Base-by-base conservation (phyloP, 1,140 invertebrate genomes). In the Aphaenogaster floridana region DNA sequence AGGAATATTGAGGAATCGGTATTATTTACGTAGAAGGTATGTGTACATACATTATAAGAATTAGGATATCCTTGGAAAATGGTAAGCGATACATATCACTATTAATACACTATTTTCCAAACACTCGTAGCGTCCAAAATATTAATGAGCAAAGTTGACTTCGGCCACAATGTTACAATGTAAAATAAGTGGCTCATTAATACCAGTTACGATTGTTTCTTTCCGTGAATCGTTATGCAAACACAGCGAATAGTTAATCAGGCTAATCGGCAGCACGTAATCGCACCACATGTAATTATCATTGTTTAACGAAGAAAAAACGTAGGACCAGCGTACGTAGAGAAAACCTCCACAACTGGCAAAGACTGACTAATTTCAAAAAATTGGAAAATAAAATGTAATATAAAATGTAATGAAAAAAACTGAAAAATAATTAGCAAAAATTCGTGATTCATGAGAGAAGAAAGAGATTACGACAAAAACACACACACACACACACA, bases 351-450 rank as follows among this genome's bases (percentile, higher is more conserved):
- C n/a, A 17, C 34, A 52, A 69, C 36, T 39, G 34, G 8, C 5
- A 50, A 42, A 69, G 36, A 80, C 63, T 69, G 61, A 79, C 8
- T 39, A 42, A 80, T 69, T 5, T 34, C 0, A 69, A 76, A 76
- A 50, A n/a, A 88, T 80, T 28, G 69, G 17, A 48, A 52, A 59
- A 66, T 45, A 79, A 2, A 28, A 86, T 63, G 8, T n/a, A n/a
- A 71, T 34, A 28, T 64, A 54, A 63, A 74, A 81, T 45, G 77
- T 21, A 0, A 61, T 48, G 50, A 61, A 52, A 76, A 52, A 3
- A 78, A 21, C 3, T 21, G 9, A 59, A 77, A 42, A n/a, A 6
- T 61, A 8, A 48, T 34, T 63, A 34, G 28, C 15, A 61, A 59
- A 34, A 34, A 45, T 61, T 39, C 17, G 45, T 64, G 8, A 42